Evolutionary conservation across 2,113 vertebrate genomes (phyloP).

Genomic region (Tragelaphus scriptus): DNA sequence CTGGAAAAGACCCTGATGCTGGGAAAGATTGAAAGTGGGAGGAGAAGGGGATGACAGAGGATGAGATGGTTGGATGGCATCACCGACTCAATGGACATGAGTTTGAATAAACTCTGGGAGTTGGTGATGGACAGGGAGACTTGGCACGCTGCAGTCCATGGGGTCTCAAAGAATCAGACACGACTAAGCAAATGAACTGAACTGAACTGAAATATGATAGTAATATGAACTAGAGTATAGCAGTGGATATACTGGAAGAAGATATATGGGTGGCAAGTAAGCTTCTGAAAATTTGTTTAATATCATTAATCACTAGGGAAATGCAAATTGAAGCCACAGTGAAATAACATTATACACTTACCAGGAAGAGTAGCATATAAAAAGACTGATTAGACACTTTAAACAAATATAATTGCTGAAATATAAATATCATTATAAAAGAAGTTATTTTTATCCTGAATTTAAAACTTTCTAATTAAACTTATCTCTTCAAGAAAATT

Average conservation of each 20-base stretch:
- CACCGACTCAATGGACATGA: rapidly evolving
- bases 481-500: no score
- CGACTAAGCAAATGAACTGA: no score
- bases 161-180: not conserved
- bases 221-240: not conserved
- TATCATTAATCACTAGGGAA: not conserved
- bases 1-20: not conserved
- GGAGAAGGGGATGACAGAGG: not conserved
- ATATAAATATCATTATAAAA: not conserved
- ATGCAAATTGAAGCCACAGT: not conserved
- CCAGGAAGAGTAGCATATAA: not conserved
- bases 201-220: no score
- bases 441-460: not conserved
- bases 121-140: not conserved
- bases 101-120: not conserved
- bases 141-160: not conserved
- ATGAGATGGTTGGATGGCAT: not conserved
- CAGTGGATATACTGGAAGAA: not conserved
- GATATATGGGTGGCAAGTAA: not conserved
- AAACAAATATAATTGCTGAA: not conserved
- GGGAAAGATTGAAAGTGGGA: not conserved
- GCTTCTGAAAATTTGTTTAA: not conserved
- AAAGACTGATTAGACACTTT: not conserved
- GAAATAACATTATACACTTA: not conserved
- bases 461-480: not conserved